Conservation (phyloP, 2,797 vertebrate species). For the Lepus oiostolus region DNA sequence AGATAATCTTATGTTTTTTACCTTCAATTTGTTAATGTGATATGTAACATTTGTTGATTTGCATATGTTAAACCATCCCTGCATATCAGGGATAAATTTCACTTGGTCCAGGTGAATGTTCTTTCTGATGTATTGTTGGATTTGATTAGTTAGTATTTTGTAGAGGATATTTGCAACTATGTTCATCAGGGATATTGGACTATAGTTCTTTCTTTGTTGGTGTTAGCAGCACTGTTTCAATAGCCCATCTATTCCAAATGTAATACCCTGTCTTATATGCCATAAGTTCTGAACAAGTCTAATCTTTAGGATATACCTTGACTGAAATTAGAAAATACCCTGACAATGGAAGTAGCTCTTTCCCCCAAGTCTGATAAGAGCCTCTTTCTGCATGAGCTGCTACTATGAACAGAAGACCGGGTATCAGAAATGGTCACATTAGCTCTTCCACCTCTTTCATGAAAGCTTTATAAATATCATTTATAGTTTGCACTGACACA, state of each 20-base stretch:
- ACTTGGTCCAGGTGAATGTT: no score
- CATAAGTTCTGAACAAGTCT: slow-evolving; percentile 62
- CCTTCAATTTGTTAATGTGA: no score
- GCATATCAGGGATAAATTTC: no score
- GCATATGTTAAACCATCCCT: no score
- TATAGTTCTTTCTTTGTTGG: background rate
- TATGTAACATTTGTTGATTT: no score
- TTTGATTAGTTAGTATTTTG: no score
- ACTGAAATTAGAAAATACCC: slow-evolving; percentile 73
- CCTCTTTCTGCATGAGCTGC: slow-evolving; percentile 65
- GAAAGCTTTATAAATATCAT: slow-evolving; percentile 99
- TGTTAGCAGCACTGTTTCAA: slow-evolving; percentile 55
- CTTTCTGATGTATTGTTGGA: no score
- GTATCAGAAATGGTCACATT: slow-evolving; percentile 89
- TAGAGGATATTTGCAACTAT: no score
- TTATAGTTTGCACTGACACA: slow-evolving; percentile 96
- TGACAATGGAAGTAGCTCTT: slow-evolving; percentile 61
- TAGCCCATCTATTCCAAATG: slow-evolving; percentile 24
- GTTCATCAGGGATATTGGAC: no score
- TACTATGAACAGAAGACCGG: slow-evolving; percentile 66
- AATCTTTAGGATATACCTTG: slow-evolving; percentile 56
- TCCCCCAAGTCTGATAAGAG: slow-evolving; percentile 54
- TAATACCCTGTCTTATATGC: slow-evolving; percentile 26
- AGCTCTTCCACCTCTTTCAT: slow-evolving; percentile 99
- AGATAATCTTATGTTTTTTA: no score